phyloP scores from a whole-genome alignment of 2,113 vertebrate genomes.

The Gymnorhina tibicen region DNA sequence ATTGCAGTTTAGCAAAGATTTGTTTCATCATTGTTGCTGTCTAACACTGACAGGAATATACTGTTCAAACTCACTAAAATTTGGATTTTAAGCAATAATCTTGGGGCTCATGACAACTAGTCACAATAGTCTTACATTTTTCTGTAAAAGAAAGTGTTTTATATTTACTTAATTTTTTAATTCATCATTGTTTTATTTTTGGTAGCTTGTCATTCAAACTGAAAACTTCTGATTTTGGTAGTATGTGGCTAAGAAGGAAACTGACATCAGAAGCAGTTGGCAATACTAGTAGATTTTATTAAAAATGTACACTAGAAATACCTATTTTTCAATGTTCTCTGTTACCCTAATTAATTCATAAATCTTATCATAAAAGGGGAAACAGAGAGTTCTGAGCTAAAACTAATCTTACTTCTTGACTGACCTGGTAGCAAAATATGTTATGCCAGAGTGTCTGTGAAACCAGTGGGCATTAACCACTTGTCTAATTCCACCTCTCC shows the following conservation, averaged over 20 bases:
- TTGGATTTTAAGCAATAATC: neutral
- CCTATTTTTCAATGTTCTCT: neutral
- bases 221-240: neutral
- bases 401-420: neutral
- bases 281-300: neutral
- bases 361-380: neutral
- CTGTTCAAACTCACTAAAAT: neutral
- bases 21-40: neutral
- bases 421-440: neutral
- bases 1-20: neutral
- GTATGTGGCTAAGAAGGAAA: neutral
- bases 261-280: fast-evolving
- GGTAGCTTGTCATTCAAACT: neutral
- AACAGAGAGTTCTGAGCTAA: neutral
- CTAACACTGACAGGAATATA: neutral
- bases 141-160: neutral
- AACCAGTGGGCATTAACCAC: neutral
- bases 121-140: neutral
- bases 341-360: neutral
- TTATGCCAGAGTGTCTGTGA: neutral
- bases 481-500: neutral
- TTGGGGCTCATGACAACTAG: neutral
- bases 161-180: neutral
- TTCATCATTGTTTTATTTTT: neutral
- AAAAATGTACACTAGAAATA: neutral